Conservation (phyloP, 2,797 vertebrate genomes). For the Rhinella marina region DNA sequence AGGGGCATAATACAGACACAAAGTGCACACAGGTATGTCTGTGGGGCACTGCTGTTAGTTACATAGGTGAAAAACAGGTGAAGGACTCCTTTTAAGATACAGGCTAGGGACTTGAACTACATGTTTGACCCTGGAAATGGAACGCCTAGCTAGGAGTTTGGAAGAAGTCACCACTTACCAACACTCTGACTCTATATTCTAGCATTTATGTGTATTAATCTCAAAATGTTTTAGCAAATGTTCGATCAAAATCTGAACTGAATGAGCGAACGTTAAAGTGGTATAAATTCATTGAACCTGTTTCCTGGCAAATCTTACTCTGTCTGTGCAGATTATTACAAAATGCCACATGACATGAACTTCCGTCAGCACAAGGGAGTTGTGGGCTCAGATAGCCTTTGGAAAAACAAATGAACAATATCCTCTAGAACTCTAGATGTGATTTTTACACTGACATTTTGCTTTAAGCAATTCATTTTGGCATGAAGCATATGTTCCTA, state of each 20-base stretch:
- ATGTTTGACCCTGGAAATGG: neutral
- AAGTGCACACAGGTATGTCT: no score
- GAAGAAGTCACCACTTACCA: neutral
- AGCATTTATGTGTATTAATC: neutral
- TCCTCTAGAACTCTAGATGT: constrained; percentile 47
- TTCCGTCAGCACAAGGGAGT: neutral
- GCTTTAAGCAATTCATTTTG: constrained; percentile 28
- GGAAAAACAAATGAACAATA: constrained; percentile 50
- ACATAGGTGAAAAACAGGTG: no score
- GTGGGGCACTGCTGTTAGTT: no score
- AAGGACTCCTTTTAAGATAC: no score
- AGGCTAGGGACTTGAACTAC: neutral
- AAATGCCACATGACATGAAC: constrained; percentile 35
- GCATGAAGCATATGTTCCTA: constrained; percentile 26
- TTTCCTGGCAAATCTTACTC: neutral
- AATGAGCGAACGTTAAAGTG: neutral
- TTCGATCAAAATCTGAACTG: neutral
- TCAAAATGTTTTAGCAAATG: neutral
- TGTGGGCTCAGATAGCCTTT: constrained; percentile 12
- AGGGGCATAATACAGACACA: no score
- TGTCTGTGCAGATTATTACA: neutral
- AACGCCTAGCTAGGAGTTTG: neutral
- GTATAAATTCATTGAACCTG: neutral
- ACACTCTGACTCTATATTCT: neutral
- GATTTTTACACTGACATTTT: constrained; percentile 13